These are phyloP conservation scores for Tetheella fluctuosa DNA, from an alignment of 2,888 invertebrate genomes.

Conservation along the genomic window DNA sequence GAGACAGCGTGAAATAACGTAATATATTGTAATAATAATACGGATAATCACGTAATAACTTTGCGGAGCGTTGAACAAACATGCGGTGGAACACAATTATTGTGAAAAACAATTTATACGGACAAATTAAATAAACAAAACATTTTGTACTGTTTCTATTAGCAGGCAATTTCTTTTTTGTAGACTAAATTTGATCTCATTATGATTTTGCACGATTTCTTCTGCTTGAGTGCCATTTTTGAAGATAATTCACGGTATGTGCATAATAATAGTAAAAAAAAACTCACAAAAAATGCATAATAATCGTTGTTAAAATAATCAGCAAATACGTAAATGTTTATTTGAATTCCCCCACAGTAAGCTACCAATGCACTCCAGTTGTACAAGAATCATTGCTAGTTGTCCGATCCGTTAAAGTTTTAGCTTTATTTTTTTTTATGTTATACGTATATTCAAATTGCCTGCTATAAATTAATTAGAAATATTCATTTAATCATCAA, in stretches of 20 bases:
- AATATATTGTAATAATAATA: slow-evolving; percentile 20
- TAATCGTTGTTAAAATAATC: slow-evolving; percentile 53
- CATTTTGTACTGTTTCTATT: slow-evolving; percentile 48
- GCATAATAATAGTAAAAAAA: slow-evolving; percentile 64
- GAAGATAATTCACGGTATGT: slow-evolving; percentile 49
- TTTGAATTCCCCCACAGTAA: slow-evolving; percentile 25
- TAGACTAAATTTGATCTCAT: slow-evolving; percentile 77
- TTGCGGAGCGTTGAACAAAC: slow-evolving; percentile 68
- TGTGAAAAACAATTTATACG: slow-evolving; percentile 44
- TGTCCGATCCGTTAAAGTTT: slow-evolving; percentile 14
- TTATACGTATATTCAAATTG: slow-evolving; percentile 56
- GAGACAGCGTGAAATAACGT: slow-evolving; percentile 28
- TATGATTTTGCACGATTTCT: slow-evolving; percentile 58
- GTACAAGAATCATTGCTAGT: not conserved
- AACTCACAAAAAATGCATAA: slow-evolving; percentile 64
- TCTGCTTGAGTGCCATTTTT: slow-evolving; percentile 73
- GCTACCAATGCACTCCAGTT: not conserved
- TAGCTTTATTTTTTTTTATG: slow-evolving; percentile 19
- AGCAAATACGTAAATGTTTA: slow-evolving; percentile 37
- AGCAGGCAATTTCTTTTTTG: slow-evolving; percentile 75
- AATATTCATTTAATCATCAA: slow-evolving; percentile 46
- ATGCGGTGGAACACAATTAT: slow-evolving; percentile 43
- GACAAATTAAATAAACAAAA: slow-evolving; percentile 50
- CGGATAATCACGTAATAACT: slow-evolving; percentile 39
- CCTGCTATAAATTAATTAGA: slow-evolving; percentile 69